Evolutionary conservation across 2,113 vertebrate species (phyloP).

Genomic region (Ardeotis arabs): DNA sequence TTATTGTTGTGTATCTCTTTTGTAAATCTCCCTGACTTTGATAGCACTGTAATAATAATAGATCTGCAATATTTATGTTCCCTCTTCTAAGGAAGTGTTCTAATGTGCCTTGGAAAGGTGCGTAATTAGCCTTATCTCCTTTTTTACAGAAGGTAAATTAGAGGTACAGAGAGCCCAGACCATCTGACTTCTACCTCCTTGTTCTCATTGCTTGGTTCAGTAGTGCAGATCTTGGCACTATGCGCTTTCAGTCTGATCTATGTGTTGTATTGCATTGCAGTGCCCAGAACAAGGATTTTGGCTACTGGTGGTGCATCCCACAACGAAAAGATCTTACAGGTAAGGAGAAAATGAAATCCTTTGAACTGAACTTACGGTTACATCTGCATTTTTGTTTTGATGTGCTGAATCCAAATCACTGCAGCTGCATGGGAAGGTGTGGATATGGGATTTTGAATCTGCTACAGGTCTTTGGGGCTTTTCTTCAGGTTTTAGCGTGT

Average conservation of each 20-base stretch:
- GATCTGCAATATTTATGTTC: conserved; percentile 21
- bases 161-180: not conserved
- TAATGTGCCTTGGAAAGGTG: not conserved
- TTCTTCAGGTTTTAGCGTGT: not conserved
- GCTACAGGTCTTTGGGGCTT: not conserved
- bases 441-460: not conserved
- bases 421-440: not conserved
- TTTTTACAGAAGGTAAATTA: conserved; percentile 12
- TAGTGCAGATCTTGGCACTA: not conserved
- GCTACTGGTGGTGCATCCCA: conserved; percentile 93
- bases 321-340: conserved; percentile 90
- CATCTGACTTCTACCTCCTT: not conserved
- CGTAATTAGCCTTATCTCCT: conserved; percentile 17
- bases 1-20: not conserved
- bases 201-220: not conserved
- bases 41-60: not conserved
- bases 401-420: not conserved
- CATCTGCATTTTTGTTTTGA: not conserved
- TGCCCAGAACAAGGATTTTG: conserved; percentile 86
- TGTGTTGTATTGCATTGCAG: conserved; percentile 71
- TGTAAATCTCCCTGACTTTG: conserved; percentile 17
- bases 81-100: not conserved
- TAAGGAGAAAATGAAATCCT: conserved; percentile 36
- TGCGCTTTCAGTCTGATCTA: not conserved
- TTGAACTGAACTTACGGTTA: not conserved